Percentiles rank a stretch among this genome's conserved stretches.
Evolutionary conservation across 2,797 vertebrate species (phyloP).

Genomic region (Vireo griseus): DNA sequence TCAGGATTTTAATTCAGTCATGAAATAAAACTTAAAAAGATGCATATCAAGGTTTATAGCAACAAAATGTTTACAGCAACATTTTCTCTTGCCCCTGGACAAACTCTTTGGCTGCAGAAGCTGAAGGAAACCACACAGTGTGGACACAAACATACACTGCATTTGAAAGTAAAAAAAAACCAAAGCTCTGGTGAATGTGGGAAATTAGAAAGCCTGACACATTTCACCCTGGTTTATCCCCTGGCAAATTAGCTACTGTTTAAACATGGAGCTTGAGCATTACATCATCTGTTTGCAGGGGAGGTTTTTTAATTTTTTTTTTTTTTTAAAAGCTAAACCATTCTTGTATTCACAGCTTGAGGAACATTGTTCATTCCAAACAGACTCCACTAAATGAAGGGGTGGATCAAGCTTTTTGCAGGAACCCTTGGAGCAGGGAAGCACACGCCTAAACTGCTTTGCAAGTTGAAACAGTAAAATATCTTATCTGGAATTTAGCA

Average conservation of each 20-base stretch:
- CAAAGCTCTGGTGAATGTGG: conserved; percentile 1
- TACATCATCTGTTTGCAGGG: conserved; percentile 29
- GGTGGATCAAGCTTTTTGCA: not conserved
- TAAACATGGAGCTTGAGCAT: not conserved
- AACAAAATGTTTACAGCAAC: not conserved
- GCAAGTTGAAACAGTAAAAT: conserved; percentile 31
- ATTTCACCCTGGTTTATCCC: conserved; percentile 17
- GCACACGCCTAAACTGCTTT: conserved; percentile 3
- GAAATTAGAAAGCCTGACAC: not conserved
- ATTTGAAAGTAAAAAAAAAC: not conserved
- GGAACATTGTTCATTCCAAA: not conserved
- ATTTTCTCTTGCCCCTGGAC: not conserved
- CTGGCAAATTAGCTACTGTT: conserved; percentile 32
- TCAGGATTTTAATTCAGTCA: not conserved
- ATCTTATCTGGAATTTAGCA: conserved; percentile 21
- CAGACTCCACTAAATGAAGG: not conserved
- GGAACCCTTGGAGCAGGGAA: not conserved
- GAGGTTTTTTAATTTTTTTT: not conserved
- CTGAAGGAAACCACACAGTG: not conserved
- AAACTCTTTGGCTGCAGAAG: not conserved
- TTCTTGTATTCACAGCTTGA: not conserved
- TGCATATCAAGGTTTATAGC: not conserved
- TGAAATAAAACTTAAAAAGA: not conserved
- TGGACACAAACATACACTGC: not conserved
- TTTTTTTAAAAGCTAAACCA: not conserved